A percentile compares a stretch with the other conserved stretches of the same genome.
These are phyloP conservation scores for Halcyon leucocephala DNA, from an alignment of 2,797 vertebrate genomes.

Conservation along the genomic window DNA sequence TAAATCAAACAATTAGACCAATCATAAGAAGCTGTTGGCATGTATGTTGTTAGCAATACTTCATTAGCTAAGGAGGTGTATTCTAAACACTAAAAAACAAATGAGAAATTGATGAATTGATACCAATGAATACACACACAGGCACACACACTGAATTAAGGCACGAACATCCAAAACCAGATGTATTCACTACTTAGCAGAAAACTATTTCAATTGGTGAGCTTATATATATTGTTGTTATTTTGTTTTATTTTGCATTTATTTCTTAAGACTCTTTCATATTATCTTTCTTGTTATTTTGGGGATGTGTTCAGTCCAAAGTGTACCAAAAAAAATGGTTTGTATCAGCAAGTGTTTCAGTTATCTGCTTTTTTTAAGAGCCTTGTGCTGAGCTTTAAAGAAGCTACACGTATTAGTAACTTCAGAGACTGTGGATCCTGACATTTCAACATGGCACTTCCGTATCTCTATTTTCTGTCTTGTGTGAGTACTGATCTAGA, in stretches of 20 bases:
- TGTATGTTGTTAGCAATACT: not conserved
- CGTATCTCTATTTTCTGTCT: not conserved
- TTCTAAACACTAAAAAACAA: too few species aligned
- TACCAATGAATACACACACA: not conserved
- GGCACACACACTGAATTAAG: not conserved
- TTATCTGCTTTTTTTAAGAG: not conserved
- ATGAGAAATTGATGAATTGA: not conserved
- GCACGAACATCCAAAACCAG: not conserved
- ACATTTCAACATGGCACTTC: not conserved
- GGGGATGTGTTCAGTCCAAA: not conserved
- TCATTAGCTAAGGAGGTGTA: not conserved
- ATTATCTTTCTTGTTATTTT: not conserved
- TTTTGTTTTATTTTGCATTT: not conserved
- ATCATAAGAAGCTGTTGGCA: not conserved
- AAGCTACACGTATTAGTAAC: not conserved
- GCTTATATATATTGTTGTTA: not conserved
- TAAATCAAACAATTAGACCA: not conserved
- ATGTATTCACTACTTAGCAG: not conserved
- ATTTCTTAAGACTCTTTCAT: not conserved
- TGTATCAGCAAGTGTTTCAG: not conserved
- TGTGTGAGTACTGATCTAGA: not conserved
- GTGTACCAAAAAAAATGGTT: not conserved
- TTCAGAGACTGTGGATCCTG: not conserved
- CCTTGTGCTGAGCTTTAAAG: not conserved
- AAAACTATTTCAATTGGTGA: not conserved